Evolutionary conservation across 2,797 vertebrate genomes (phyloP).

Genomic region (Petrocephalus sullivani): DNA sequence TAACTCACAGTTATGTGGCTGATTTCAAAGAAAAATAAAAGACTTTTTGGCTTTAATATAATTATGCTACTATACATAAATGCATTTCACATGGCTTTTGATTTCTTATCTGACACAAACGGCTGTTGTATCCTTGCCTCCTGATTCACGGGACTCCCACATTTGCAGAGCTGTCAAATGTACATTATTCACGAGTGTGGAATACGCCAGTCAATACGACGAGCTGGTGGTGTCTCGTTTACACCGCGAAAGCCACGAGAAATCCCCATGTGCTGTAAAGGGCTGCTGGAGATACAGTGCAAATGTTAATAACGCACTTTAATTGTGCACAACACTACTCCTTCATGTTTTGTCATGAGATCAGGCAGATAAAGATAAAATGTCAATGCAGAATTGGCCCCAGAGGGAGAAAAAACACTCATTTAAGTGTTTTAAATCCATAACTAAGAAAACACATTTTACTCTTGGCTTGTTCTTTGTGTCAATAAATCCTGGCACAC

Average conservation of each 20-base stretch:
- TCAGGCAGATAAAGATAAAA: slow-evolving; percentile 23
- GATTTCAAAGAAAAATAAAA: not conserved
- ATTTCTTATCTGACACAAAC: not conserved
- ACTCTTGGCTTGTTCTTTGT: slow-evolving; percentile 13
- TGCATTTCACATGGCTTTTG: not conserved
- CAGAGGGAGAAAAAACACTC: slow-evolving; percentile 35
- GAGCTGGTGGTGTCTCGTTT: not conserved
- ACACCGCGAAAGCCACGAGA: not conserved
- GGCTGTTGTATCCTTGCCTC: not conserved
- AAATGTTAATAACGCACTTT: not conserved
- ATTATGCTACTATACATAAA: not conserved
- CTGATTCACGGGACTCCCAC: not conserved
- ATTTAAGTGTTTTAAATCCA: slow-evolving; percentile 10
- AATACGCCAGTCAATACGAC: not conserved
- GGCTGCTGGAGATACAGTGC: not conserved
- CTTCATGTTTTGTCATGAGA: not conserved
- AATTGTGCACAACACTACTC: not conserved
- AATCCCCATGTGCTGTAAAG: not conserved
- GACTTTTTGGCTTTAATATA: not conserved
- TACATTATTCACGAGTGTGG: not conserved
- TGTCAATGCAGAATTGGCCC: slow-evolving; percentile 53
- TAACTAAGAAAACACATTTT: slow-evolving; percentile 10
- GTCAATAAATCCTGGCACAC: not conserved
- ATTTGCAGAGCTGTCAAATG: not conserved
- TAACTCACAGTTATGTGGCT: not conserved